These are phyloP conservation scores for Etheostoma spectabile DNA, from an alignment of 2,113 vertebrate genomes.

Conservation along the genomic window DNA sequence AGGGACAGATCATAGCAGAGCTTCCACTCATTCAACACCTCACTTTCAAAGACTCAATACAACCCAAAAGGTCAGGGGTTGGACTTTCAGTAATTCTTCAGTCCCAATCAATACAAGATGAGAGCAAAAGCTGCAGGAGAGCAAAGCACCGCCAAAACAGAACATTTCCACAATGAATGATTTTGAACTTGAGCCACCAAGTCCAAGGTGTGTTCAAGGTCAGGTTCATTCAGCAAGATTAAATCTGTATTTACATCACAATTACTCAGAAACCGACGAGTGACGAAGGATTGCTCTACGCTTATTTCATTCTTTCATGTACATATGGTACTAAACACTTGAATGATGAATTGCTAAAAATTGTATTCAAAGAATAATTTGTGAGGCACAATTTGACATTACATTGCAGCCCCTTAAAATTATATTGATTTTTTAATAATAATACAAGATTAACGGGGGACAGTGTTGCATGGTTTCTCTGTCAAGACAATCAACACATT, in stretches of 20 bases:
- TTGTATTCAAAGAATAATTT: not conserved
- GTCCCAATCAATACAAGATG: conserved; percentile 60
- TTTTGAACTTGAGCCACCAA: conserved; percentile 46
- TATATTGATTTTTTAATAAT: not conserved
- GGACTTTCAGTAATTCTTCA: conserved; percentile 57
- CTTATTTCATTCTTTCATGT: conserved; percentile 6
- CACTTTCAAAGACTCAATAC: conserved; percentile 34
- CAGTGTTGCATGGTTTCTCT: not conserved
- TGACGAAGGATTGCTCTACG: not conserved
- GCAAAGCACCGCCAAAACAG: conserved; percentile 4
- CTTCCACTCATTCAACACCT: conserved; percentile 32
- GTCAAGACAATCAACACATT: not conserved
- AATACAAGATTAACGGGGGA: not conserved
- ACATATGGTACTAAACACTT: not conserved
- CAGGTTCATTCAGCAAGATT: conserved; percentile 28
- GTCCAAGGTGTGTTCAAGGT: not conserved
- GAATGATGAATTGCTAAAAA: not conserved
- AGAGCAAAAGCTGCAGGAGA: conserved; percentile 35
- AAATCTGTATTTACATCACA: conserved; percentile 22
- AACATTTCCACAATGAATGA: conserved; percentile 23
- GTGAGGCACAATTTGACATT: not conserved
- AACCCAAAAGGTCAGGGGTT: conserved; percentile 45
- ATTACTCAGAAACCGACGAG: conserved; percentile 3
- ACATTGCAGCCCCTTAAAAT: not conserved
- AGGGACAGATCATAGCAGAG: conserved; percentile 28